Evolutionary conservation across 1,140 invertebrate genomes (phyloP).

Genomic region (Drosophila biarmipes): DNA sequence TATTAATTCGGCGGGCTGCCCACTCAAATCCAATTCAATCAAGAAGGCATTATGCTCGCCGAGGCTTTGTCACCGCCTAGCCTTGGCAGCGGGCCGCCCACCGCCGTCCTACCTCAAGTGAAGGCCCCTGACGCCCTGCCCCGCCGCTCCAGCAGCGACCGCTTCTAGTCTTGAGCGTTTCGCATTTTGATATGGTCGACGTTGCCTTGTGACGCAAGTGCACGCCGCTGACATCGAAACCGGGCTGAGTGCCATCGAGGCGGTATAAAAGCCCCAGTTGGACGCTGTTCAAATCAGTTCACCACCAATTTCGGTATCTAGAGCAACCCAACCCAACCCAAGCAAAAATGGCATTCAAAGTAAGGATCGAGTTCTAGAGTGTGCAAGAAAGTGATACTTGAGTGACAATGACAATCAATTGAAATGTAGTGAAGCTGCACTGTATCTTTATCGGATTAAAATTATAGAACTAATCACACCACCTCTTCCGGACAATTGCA

Average conservation of each 20-base stretch:
- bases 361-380: conserved; percentile 50
- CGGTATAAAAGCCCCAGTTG: conserved; percentile 78
- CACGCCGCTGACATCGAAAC: conserved; percentile 61
- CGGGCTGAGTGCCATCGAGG: conserved; percentile 53
- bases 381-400: conserved; percentile 30
- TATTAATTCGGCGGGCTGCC: conserved; percentile 69
- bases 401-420: conserved; percentile 4
- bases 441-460: background rate
- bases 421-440: background rate
- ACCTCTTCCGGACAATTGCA: conserved; percentile 19
- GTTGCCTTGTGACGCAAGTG: conserved; percentile 72
- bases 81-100: conserved; percentile 56
- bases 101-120: conserved; percentile 12
- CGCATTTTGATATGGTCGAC: conserved; percentile 70
- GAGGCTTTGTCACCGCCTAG: conserved; percentile 65
- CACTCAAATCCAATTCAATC: conserved; percentile 70
- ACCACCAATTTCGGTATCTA: conserved; percentile 82
- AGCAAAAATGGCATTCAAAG: conserved; percentile 83
- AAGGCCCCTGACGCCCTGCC: no score
- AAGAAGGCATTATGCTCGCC: conserved; percentile 76
- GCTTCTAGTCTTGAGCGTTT: conserved; percentile 74
- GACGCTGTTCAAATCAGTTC: conserved; percentile 80
- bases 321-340: conserved; percentile 63
- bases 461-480: background rate
- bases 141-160: background rate